Evolutionary conservation across 23 tunicate genomes (phyloP).

Genomic region (Ascidia mentula): DNA sequence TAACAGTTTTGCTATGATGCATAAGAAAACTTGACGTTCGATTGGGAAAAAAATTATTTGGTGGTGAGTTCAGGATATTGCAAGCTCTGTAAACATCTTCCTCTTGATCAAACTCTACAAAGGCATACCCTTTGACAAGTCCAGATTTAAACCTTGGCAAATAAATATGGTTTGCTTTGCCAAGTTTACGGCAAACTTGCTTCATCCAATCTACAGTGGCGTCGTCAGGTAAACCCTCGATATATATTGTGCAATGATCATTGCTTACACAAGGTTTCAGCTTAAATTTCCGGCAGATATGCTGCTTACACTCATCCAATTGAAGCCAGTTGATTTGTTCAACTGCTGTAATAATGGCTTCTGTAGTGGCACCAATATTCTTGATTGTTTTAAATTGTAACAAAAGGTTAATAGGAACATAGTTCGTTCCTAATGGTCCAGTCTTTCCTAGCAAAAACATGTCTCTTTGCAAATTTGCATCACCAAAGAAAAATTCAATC

Average conservation of each 20-base stretch:
- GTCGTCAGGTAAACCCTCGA: constrained; percentile 60
- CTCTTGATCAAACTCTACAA: constrained; percentile 51
- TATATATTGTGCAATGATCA: constrained; percentile 9
- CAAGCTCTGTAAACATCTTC: constrained; percentile 69
- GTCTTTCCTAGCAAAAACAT: constrained; percentile 21
- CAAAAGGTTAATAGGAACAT: constrained; percentile 16
- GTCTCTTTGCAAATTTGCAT: constrained; percentile 32
- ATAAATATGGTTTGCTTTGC: constrained; percentile 47
- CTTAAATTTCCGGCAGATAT: constrained; percentile 10
- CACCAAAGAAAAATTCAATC: constrained; percentile 45
- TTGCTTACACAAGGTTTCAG: not conserved
- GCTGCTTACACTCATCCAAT: constrained; percentile 18
- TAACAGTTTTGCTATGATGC: too few relatives aligned
- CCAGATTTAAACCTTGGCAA: constrained; percentile 54
- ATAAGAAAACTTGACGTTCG: constrained; percentile 9
- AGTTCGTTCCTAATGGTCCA: constrained; percentile 28
- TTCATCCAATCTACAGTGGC: constrained; percentile 65
- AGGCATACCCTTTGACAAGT: constrained; percentile 61
- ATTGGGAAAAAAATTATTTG: constrained; percentile 72
- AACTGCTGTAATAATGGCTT: constrained; percentile 8
- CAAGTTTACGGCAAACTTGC: constrained; percentile 56
- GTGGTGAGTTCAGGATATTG: constrained; percentile 57
- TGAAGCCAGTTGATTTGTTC: constrained; percentile 17
- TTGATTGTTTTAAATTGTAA: constrained; percentile 24
- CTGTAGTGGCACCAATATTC: constrained; percentile 10